These are phyloP conservation scores for Bellardia bayeri DNA, from an alignment of 2,888 invertebrate species.

Conservation along the genomic window DNA sequence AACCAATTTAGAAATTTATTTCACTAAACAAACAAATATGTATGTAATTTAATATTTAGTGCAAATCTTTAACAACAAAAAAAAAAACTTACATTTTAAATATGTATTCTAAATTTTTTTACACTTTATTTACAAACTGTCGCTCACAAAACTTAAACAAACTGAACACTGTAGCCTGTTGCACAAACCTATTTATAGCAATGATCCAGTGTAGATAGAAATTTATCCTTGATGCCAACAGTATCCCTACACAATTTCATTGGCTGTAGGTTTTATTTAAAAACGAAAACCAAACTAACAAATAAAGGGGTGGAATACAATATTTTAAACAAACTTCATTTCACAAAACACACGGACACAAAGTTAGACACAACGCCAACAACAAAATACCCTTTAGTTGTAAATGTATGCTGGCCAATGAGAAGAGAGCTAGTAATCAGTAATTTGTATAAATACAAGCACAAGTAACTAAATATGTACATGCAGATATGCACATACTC, in stretches of 20 bases:
- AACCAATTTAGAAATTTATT: too few relatives aligned
- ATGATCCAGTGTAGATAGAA: constrained; percentile 26
- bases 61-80: background rate
- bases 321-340: constrained; percentile 2
- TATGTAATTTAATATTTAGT: too few relatives aligned
- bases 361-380: constrained; percentile 36
- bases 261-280: constrained; percentile 27
- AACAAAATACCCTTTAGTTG: constrained; percentile 25
- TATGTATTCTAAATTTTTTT: background rate
- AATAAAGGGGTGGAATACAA: constrained; percentile 46
- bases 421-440: constrained; percentile 25
- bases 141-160: constrained; percentile 48
- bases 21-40: too few relatives aligned
- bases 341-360: constrained; percentile 21
- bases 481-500: too few relatives aligned
- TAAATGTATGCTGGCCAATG: constrained; percentile 33
- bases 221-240: background rate
- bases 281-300: constrained; percentile 2
- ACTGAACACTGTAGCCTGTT: constrained; percentile 60
- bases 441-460: constrained; percentile 9
- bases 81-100: background rate
- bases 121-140: constrained; percentile 11
- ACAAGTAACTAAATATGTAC: constrained; percentile 6
- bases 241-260: constrained; percentile 54
- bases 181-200: constrained; percentile 66